Evolutionary conservation across 2,888 invertebrate species (phyloP), one percentile per base, ranked within the genome.

Genomic region (Sialis fuliginosa): DNA sequence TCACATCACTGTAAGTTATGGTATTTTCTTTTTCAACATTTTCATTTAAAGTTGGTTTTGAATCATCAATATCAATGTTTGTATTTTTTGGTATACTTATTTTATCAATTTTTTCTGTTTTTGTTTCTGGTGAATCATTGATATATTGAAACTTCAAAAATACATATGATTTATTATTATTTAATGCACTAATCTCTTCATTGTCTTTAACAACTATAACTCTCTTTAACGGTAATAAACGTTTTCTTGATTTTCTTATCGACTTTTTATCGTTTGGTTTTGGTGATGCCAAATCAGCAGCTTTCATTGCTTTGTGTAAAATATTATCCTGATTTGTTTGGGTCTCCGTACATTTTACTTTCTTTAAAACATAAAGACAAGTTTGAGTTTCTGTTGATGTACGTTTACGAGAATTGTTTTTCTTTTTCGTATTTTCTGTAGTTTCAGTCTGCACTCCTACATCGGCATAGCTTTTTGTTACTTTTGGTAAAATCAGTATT

Each of bases 321-420:
- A 57, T 50, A 48, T 55, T 62, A 54, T 62, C 62, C 6, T 60
- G 60, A 35, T 57, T 60, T 1, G 68, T 68, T 57, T 68, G 68
- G 6, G 68, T 67, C 57, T 65, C 63, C 10, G 61, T 61, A 44
- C 54, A 53, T 42, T 54, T 55, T 40, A 51, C 12, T 22, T 41
- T 34, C 31, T 48, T 47, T 46, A 54, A 34, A 47, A 50, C 46
- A 12, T 48, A 39, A 22, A 46, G 48, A 46, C 52, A 53, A 40
- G 46, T 53, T 22, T 52, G 49, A 45, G 47, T 54, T 30, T 46
- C 42, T 33, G 43, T 43, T 32, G 41, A 37, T 32, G 8, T 6
- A 6, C 7, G 33, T 48, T 31, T 33, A 33, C 32, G 31, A 4
- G 31, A 6, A 42, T 30, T 33, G 12, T 50, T 48, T 53, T 60